Evolutionary conservation across 2,113 vertebrate species (phyloP).

Genomic region (Anser cygnoides): DNA sequence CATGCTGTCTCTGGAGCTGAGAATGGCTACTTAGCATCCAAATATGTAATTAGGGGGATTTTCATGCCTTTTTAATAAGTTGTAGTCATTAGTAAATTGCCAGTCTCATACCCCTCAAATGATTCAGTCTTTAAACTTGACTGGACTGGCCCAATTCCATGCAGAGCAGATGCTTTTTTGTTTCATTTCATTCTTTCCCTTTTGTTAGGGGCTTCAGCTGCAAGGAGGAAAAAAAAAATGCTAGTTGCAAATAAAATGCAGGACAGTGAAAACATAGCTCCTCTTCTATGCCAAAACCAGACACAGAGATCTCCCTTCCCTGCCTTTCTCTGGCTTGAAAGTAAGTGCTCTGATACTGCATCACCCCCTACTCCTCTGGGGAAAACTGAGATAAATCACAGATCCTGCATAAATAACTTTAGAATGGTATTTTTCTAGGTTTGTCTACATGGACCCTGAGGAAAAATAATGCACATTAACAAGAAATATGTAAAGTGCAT

Average conservation of each 20-base stretch:
- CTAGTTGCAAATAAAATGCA: constrained; percentile 43
- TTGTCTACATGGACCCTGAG: not conserved
- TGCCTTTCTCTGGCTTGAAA: not conserved
- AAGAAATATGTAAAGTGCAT: not conserved
- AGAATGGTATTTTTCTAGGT: not conserved
- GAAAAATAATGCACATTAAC: constrained; percentile 21
- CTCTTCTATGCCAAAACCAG: constrained; percentile 31
- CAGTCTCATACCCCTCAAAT: constrained; percentile 52
- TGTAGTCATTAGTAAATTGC: constrained; percentile 72
- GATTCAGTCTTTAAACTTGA: constrained; percentile 68
- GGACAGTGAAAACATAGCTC: constrained; percentile 49
- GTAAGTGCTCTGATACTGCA: not conserved
- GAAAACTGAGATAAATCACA: not conserved
- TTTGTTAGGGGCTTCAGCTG: constrained; percentile 64
- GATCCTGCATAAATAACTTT: not conserved
- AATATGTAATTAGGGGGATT: constrained; percentile 70
- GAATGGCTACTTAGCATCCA: constrained; percentile 62
- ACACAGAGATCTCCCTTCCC: not conserved
- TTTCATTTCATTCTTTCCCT: constrained; percentile 51
- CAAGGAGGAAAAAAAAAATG: constrained; percentile 5
- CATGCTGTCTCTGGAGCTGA: constrained; percentile 47
- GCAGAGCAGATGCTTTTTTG: constrained; percentile 63
- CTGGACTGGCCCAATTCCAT: constrained; percentile 69
- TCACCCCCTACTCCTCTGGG: not conserved
- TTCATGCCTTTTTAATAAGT: constrained; percentile 71